Conservation (phyloP, 1,140 invertebrate species). For the Drosophila equinoxialis region DNA sequence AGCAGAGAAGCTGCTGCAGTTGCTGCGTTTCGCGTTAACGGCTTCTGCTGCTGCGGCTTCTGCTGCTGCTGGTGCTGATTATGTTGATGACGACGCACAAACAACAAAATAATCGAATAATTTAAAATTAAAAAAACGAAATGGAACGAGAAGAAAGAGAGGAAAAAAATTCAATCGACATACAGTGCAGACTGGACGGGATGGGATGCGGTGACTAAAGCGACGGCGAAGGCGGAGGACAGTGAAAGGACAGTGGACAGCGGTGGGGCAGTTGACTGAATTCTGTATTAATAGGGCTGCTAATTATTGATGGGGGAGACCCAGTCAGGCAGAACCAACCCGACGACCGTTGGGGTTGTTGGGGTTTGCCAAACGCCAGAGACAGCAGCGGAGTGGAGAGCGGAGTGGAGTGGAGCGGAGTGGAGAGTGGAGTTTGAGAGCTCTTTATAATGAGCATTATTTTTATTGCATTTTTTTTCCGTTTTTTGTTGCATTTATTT, state of each 20-base stretch:
- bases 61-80: slow-evolving; percentile 38
- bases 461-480: slow-evolving; percentile 38
- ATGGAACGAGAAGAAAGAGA: slow-evolving; percentile 13
- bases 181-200: slow-evolving; percentile 23
- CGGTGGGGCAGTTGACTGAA: slow-evolving; percentile 7
- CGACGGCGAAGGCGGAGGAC: not conserved
- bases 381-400: not conserved
- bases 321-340: slow-evolving; percentile 10
- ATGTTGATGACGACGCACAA: slow-evolving; percentile 68
- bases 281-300: slow-evolving; percentile 65
- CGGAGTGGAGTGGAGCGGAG: not conserved
- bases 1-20: slow-evolving; percentile 1
- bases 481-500: slow-evolving; percentile 20
- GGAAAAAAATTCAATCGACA: slow-evolving; percentile 52
- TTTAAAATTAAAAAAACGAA: slow-evolving; percentile 48
- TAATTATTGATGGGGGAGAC: slow-evolving; percentile 63
- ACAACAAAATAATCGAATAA: slow-evolving; percentile 72
- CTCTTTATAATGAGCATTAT: slow-evolving; percentile 13
- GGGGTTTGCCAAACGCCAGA: slow-evolving; percentile 18
- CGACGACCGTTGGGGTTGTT: slow-evolving; percentile 50
- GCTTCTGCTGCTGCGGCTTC: slow-evolving; percentile 7
- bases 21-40: slow-evolving; percentile 11
- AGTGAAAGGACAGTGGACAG: not conserved
- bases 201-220: not conserved
- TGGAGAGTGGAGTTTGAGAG: slow-evolving; percentile 2